Base-by-base conservation (phyloP, 1,140 invertebrate genomes). In the Anthonomus grandis region DNA sequence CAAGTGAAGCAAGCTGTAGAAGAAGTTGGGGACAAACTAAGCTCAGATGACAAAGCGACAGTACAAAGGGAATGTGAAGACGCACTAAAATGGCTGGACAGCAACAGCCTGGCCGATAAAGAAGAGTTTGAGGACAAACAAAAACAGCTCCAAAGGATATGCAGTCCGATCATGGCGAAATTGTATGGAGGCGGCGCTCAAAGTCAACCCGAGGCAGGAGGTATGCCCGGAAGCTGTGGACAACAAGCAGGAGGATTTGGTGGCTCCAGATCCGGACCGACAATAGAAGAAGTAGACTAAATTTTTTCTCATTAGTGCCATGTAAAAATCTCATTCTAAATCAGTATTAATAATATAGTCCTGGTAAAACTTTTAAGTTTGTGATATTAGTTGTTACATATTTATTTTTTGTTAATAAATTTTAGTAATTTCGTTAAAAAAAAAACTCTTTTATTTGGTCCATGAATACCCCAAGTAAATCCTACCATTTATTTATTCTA, bases 251-350 rank as follows among this genome's bases (percentile, higher is more conserved):
- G 62, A 4, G 71, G 72, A 36, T 60, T 56, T 25, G 52, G 44
- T 34, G 49, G 44, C 10, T 57, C 48, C 13, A 57, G 60, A 38
- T 63, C 67, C 22, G 66, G 69, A 21, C 83, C 85, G 25, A 87
- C 83, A 6, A 81, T 87, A 38, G 85, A 88, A 70, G 85, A 87
- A 74, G 86, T 88, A 19, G 85, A 87, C 69, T 87, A 84, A 78
- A 24, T 22, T 41, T 1, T 13, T 2, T 17, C n/a, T n/a, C 18
- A 9, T 41, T 41, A 3, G n/a, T 10, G 18, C n/a, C 18, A 41
- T 13, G 4, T 41, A 17, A 10, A 17, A n/a, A 41, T 17, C 12
- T 41, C 9, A 12, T 41, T n/a, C n/a, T 41, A 41, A 41, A 1
- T 41, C n/a, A 13, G 18, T 17, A 13, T 41, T n/a, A 2, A 13